Evolutionary conservation across 1,140 invertebrate genomes (phyloP).

Genomic region (Ridgeia piscesae): DNA sequence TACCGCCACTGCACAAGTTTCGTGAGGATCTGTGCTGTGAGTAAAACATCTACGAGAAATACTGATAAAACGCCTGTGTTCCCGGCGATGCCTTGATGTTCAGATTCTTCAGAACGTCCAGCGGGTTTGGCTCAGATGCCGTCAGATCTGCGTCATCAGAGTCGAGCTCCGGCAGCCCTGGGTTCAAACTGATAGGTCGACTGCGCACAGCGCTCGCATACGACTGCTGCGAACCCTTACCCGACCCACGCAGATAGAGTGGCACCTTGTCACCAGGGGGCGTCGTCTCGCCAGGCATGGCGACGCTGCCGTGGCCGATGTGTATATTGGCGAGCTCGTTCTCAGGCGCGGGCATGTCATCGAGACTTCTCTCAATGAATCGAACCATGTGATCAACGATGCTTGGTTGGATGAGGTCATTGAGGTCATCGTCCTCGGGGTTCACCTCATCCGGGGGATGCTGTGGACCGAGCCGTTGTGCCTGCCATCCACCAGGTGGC

Average conservation of each 20-base stretch:
- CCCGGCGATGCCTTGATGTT: conserved; percentile 45
- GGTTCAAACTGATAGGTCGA: not conserved
- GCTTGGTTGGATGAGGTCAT: conserved; percentile 15
- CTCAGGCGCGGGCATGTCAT: not conserved
- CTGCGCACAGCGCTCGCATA: conserved; percentile 13
- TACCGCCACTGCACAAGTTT: not conserved
- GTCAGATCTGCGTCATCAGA: not conserved
- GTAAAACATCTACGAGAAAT: conserved; percentile 23
- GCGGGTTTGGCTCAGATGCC: conserved; percentile 34
- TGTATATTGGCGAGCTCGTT: conserved; percentile 9
- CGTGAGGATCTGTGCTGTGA: not conserved
- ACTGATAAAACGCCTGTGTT: conserved; percentile 31
- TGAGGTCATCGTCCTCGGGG: not conserved
- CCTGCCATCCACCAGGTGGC: not conserved
- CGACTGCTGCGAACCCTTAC: conserved; percentile 1
- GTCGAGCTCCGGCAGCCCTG: not conserved
- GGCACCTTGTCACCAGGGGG: conserved; percentile 2
- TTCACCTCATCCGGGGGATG: not conserved
- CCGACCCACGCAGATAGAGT: conserved; percentile 8
- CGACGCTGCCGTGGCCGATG: not conserved
- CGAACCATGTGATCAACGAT: conserved; percentile 22
- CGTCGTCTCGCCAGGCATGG: not conserved
- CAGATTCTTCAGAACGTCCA: conserved; percentile 50
- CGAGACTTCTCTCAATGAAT: not conserved
- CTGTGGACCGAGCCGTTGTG: not conserved